Conservation (phyloP, 2,888 invertebrate genomes). For the Phoronis australis region DNA sequence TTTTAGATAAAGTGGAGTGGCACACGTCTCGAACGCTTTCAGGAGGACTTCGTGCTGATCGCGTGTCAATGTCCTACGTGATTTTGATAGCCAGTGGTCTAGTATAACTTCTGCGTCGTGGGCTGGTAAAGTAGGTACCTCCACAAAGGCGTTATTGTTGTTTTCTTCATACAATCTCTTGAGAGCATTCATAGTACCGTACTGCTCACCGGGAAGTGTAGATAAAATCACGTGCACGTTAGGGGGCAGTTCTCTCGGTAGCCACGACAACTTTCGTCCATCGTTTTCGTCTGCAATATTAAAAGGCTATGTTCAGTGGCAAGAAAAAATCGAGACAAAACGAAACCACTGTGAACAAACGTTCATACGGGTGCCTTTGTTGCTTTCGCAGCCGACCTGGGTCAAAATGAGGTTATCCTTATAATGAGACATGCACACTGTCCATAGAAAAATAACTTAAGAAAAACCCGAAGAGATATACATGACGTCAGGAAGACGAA, state of each 20-base stretch:
- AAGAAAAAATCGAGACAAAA: too few relatives aligned
- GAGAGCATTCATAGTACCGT: conserved; percentile 24
- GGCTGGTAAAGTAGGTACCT: conserved; percentile 27
- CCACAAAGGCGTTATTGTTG: conserved; percentile 23
- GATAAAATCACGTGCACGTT: conserved; percentile 67
- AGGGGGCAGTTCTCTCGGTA: conserved; percentile 68
- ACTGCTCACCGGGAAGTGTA: conserved; percentile 33
- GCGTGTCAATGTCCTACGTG: conserved; percentile 36
- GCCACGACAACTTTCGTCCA: conserved; percentile 67
- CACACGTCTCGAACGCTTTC: conserved; percentile 55
- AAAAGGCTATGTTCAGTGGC: too few relatives aligned
- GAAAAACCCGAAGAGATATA: too few relatives aligned
- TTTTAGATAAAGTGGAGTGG: conserved; percentile 36
- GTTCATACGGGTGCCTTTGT: too few relatives aligned
- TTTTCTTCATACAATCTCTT: conserved; percentile 20
- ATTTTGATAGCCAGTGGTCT: conserved; percentile 26
- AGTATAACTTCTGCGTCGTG: conserved; percentile 31
- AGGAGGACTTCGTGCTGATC: conserved; percentile 66
- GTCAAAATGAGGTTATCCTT: too few relatives aligned
- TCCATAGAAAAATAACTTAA: too few relatives aligned
- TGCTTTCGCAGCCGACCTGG: too few relatives aligned
- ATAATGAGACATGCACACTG: too few relatives aligned
- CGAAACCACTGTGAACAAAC: too few relatives aligned
- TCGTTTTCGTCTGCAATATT: conserved; percentile 51
- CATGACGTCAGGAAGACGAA: too few relatives aligned